Evolutionary conservation across 2,113 vertebrate genomes (phyloP), one percentile per base, ranked within the genome.

Genomic region (Python bivittatus): DNA sequence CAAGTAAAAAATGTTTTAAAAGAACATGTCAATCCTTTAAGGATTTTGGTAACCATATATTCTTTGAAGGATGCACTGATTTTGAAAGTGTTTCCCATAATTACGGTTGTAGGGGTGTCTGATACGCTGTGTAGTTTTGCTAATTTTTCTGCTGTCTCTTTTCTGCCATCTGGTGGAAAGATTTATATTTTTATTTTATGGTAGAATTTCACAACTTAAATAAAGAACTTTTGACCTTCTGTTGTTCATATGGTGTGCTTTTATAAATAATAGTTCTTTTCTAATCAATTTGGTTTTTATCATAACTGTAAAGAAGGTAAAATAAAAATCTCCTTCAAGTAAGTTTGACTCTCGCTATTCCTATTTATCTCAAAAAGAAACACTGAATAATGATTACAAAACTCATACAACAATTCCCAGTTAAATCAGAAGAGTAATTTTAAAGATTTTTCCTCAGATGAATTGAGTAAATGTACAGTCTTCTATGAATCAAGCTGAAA

Each of bases 111-210:
- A 57, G 60, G 27, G 44, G 56, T 87, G 72, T 6, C 52, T 88
- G 87, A 88, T 79, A 57, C 44, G 64, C 48, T n/a, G 3, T n/a
- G 27, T 64, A 0, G 0, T 29, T 25, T 92, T n/a, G 3, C 11
- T 89, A 20, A 1, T 44, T 86, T 90, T 84, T 93, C 53, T 88
- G 38, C 54, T 92, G 84, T 95, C 29, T 94, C 84, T 95, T 84
- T 93, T 92, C 93, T 95, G 94, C 94, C 92, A 93, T 87, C 93
- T 57, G 90, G 90, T 95, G 95, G 95, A 15, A 90, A 56, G 2
- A 20, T 72, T 33, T 68, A 33, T 93, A 92, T 94, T 79, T 88
- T 91, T 33, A 57, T 48, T 60, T 44, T 53, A 60, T 15, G 48
- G 56, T 88, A 7, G 11, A 8, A 86, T 93, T 7, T 93, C 92